These are phyloP conservation scores for Liodrosophila aerea DNA, from an alignment of 2,888 invertebrate genomes.

Conservation along the genomic window DNA sequence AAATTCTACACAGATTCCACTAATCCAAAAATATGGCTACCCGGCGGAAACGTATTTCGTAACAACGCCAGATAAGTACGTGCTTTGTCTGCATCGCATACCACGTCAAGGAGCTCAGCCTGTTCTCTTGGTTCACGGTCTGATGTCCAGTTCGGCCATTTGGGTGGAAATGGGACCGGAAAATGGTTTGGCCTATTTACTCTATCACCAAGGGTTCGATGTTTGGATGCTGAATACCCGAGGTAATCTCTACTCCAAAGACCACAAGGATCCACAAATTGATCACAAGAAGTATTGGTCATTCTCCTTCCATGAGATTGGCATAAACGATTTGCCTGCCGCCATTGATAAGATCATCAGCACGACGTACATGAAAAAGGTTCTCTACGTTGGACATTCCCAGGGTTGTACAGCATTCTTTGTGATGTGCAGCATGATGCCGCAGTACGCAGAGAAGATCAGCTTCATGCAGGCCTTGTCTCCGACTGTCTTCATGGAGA, in stretches of 20 bases:
- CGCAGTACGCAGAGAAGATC: conserved; percentile 28
- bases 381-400: conserved; percentile 59
- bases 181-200: conserved; percentile 44
- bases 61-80: conserved; percentile 32
- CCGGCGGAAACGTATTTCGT: conserved; percentile 37
- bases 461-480: conserved; percentile 54
- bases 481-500: conserved; percentile 44
- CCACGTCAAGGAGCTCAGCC: conserved; percentile 25
- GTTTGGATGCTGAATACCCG: conserved; percentile 59
- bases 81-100: conserved; percentile 48
- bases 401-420: conserved; percentile 56
- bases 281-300: conserved; percentile 23
- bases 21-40: conserved; percentile 35
- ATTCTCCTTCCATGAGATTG: conserved; percentile 61
- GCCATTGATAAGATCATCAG: conserved; percentile 29
- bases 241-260: conserved; percentile 48
- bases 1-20: too few species aligned
- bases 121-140: conserved; percentile 47
- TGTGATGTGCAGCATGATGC: conserved; percentile 46
- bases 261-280: conserved; percentile 3
- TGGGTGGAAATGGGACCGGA: conserved; percentile 51
- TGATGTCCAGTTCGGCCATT: conserved; percentile 52
- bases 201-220: conserved; percentile 44
- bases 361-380: not conserved
- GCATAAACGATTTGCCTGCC: conserved; percentile 43